Percentiles rank a stretch among this genome's conserved stretches.
Conservation (phyloP, 2,888 invertebrate species). For the Resseliella maxima region DNA sequence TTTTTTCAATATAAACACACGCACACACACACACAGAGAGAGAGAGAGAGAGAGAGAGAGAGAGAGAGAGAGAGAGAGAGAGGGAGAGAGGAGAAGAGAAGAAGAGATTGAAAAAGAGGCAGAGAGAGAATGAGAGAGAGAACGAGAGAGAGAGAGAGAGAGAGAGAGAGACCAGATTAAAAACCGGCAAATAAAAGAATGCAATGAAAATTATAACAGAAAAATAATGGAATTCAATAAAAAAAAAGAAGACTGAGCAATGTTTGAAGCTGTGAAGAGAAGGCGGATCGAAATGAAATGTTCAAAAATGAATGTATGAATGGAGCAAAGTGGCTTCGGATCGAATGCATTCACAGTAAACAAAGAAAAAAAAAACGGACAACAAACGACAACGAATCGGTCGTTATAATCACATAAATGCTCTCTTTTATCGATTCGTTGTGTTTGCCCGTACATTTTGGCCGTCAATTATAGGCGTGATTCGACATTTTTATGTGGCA, state of each 20-base stretch:
- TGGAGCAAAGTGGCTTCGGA: not conserved
- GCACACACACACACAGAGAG: no score
- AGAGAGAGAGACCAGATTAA: no score
- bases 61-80: no score
- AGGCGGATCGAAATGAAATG: constrained; percentile 22
- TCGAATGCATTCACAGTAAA: not conserved
- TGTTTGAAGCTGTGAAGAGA: not conserved
- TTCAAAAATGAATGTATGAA: constrained; percentile 6
- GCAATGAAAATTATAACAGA: constrained; percentile 24
- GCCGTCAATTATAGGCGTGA: constrained; percentile 53
- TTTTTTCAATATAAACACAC: no score
- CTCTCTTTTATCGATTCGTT: constrained; percentile 39
- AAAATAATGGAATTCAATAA: constrained; percentile 1
- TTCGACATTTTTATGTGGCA: constrained; percentile 47
- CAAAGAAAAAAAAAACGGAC: no score
- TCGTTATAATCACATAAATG: constrained; percentile 12
- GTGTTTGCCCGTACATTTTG: not conserved
- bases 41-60: no score
- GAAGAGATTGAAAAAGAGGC: no score
- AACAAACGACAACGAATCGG: no score
- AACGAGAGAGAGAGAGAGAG: no score
- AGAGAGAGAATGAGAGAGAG: no score
- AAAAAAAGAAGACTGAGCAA: not conserved
- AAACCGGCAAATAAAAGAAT: not conserved
- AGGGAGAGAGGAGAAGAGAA: no score